These are phyloP conservation scores for Lutjanus argentimaculatus DNA, from an alignment of 2,797 vertebrate species.

Conservation along the genomic window DNA sequence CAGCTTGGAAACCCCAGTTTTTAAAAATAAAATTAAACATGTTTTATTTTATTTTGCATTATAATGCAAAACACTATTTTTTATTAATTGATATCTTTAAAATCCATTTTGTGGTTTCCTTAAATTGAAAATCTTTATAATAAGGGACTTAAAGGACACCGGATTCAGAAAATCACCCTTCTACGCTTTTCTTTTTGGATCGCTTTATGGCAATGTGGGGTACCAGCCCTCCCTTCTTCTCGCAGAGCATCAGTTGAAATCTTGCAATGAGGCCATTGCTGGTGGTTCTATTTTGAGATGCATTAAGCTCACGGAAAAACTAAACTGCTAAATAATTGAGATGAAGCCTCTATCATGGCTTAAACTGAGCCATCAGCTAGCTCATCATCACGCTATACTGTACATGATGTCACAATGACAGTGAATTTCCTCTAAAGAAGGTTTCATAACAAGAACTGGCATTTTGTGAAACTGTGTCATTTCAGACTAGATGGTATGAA, in stretches of 20 bases:
- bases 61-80: too few relatives aligned
- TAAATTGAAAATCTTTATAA: too few relatives aligned
- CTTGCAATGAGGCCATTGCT: conserved; percentile 75
- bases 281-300: conserved; percentile 82
- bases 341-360: conserved; percentile 54
- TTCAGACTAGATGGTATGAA: conserved; percentile 14
- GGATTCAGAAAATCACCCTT: too few relatives aligned
- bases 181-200: too few relatives aligned
- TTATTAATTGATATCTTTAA: too few relatives aligned
- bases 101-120: too few relatives aligned
- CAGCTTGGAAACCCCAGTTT: too few relatives aligned
- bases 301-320: conserved; percentile 70
- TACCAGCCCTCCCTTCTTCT: conserved; percentile 30
- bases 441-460: not conserved
- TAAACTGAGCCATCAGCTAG: conserved; percentile 31
- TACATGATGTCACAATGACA: conserved; percentile 47
- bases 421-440: conserved; percentile 17
- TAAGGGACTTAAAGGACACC: too few relatives aligned
- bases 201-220: conserved; percentile 16
- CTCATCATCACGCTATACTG: conserved; percentile 47
- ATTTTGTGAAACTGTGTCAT: conserved; percentile 33
- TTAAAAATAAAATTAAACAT: too few relatives aligned
- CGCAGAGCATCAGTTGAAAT: conserved; percentile 58
- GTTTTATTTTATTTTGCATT: too few relatives aligned
- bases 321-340: conserved; percentile 84